These are phyloP conservation scores for Sesamia nonagrioides DNA, from an alignment of 1,140 invertebrate species.

Conservation along the genomic window DNA sequence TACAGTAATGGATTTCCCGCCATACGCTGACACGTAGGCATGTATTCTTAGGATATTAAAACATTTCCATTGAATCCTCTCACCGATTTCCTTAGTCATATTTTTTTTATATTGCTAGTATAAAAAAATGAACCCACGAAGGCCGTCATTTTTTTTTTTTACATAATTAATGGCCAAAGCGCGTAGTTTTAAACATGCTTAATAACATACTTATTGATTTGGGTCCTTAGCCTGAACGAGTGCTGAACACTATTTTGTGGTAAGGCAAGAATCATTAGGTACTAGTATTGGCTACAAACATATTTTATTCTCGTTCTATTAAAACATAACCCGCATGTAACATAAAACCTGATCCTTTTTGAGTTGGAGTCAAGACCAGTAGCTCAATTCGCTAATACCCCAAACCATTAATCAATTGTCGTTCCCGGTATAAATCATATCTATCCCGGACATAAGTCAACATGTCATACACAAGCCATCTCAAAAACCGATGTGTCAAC, in stretches of 20 bases:
- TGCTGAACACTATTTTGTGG: no score
- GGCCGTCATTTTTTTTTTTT: neutral
- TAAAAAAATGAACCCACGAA: neutral
- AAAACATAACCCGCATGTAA: neutral
- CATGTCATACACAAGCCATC: constrained; percentile 38
- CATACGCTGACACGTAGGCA: constrained; percentile 17
- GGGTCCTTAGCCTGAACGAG: no score
- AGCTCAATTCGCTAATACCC: neutral
- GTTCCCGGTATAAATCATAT: constrained; percentile 7
- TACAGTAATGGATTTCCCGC: constrained; percentile 31
- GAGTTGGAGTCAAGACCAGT: neutral
- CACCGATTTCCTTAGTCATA: constrained; percentile 7
- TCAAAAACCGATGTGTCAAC: constrained; percentile 60
- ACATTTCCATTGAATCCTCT: neutral
- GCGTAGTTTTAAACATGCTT: neutral
- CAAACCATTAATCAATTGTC: constrained; percentile 23
- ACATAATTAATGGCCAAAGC: neutral
- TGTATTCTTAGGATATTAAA: constrained; percentile 32
- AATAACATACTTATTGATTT: no score
- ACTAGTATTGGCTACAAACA: no score
- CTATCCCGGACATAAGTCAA: constrained; percentile 25
- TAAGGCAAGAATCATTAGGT: no score
- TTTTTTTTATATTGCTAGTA: neutral
- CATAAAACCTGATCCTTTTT: neutral
- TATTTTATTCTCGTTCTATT: no score